phyloP scores from a whole-genome alignment of 2,113 vertebrate species.

The Pedetes capensis region DNA sequence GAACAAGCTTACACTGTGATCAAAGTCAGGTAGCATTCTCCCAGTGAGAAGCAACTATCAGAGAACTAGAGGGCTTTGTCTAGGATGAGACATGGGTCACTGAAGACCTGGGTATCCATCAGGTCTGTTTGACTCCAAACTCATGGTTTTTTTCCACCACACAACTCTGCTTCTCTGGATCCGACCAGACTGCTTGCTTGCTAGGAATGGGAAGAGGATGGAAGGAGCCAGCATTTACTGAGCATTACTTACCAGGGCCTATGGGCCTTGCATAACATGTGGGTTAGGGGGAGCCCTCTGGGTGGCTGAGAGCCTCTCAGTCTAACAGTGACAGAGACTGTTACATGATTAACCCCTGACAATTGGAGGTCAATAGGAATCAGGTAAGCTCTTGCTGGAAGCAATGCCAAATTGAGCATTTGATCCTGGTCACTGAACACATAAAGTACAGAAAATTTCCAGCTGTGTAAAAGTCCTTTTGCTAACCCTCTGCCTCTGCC shows the following conservation, averaged over 20 bases:
- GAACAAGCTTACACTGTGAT: not conserved
- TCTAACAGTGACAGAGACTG: not conserved
- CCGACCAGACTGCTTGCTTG: not conserved
- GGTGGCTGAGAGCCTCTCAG: not conserved
- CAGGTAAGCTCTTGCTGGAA: not conserved
- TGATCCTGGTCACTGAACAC: not conserved
- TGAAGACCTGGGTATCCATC: not conserved
- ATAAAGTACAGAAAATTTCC: not conserved
- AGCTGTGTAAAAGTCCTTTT: too few relatives aligned
- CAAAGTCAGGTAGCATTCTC: not conserved
- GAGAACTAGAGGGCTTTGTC: not conserved
- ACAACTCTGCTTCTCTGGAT: not conserved
- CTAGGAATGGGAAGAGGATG: not conserved
- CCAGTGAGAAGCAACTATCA: not conserved
- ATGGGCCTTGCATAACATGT: not conserved
- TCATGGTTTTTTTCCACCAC: not conserved
- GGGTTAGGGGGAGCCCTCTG: accelerated
- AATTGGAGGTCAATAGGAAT: not conserved
- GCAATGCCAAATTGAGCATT: not conserved
- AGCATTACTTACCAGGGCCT: too few relatives aligned
- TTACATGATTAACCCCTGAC: not conserved
- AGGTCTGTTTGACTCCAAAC: not conserved
- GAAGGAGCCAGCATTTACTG: not conserved
- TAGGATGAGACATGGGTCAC: not conserved
- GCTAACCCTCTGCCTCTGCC: too few relatives aligned